A percentile compares a stretch with the other conserved stretches of the same genome.
phyloP scores from a whole-genome alignment of 2,797 vertebrate genomes.

The Hipposideros larvatus region DNA sequence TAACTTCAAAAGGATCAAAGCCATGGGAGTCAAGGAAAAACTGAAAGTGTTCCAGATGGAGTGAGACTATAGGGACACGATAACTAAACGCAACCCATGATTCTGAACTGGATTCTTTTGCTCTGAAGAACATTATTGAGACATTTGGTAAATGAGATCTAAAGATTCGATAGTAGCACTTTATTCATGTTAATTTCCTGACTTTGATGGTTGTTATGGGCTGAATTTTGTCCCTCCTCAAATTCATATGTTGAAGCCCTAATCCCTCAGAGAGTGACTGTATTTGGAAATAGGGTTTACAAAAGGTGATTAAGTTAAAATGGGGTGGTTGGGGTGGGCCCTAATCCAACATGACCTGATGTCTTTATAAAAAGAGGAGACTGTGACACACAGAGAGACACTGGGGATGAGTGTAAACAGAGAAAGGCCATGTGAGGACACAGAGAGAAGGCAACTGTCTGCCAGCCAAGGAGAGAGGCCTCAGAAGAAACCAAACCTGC shows the following conservation, averaged over 20 bases:
- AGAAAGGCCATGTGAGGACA: neutral
- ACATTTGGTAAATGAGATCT: neutral
- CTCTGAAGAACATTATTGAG: neutral
- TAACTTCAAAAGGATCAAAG: constrained; percentile 27
- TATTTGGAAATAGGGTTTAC: neutral
- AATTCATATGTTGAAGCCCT: neutral
- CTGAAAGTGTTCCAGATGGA: neutral
- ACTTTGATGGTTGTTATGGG: neutral
- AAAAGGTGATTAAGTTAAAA: neutral
- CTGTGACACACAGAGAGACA: neutral
- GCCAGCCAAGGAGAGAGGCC: neutral
- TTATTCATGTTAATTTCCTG: neutral
- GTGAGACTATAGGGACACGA: neutral
- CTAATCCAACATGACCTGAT: neutral
- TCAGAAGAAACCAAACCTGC: neutral
- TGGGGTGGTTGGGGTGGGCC: neutral
- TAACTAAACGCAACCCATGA: neutral
- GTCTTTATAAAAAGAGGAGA: neutral
- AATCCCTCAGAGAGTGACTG: neutral
- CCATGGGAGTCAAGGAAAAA: neutral
- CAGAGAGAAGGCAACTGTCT: neutral
- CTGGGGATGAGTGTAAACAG: rapidly evolving
- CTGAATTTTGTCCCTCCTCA: neutral
- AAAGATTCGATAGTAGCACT: neutral
- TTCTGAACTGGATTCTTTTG: constrained; percentile 11